Evolutionary conservation across 1,140 invertebrate genomes (phyloP).

Genomic region (Formica selysi): DNA sequence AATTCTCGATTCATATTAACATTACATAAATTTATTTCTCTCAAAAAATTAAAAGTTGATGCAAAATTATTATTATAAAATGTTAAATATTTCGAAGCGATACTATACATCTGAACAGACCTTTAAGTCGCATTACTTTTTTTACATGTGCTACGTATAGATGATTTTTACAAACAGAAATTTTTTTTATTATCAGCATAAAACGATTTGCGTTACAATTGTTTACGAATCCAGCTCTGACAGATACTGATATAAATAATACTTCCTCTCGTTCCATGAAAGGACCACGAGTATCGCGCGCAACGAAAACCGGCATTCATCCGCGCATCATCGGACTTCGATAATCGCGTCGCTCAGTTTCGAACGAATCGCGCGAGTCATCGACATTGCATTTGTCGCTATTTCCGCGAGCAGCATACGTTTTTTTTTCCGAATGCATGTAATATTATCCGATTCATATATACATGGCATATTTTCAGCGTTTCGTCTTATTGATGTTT

Average conservation of each 20-base stretch:
- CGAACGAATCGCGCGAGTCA: conserved; percentile 5
- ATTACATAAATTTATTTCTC: too few relatives aligned
- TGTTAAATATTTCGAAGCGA: too few relatives aligned
- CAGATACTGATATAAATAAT: not conserved
- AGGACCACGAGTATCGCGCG: not conserved
- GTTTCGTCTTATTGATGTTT: not conserved
- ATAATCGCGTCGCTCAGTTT: conserved; percentile 8
- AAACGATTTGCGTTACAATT: too few relatives aligned
- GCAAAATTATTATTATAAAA: too few relatives aligned
- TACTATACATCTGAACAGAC: too few relatives aligned
- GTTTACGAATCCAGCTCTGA: not conserved
- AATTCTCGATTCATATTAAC: too few relatives aligned
- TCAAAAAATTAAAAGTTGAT: too few relatives aligned
- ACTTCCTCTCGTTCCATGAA: not conserved
- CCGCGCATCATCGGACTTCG: not conserved
- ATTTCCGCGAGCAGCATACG: not conserved
- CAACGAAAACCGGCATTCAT: not conserved
- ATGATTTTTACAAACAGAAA: too few relatives aligned
- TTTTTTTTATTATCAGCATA: too few relatives aligned
- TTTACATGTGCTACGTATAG: too few relatives aligned
- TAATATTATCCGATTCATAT: not conserved
- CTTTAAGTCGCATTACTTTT: too few relatives aligned
- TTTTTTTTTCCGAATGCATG: not conserved
- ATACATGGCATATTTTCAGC: not conserved
- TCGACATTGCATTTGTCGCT: not conserved